Base-by-base conservation (phyloP, 2,888 invertebrate genomes). In the Rhyacophila evoluta region DNA sequence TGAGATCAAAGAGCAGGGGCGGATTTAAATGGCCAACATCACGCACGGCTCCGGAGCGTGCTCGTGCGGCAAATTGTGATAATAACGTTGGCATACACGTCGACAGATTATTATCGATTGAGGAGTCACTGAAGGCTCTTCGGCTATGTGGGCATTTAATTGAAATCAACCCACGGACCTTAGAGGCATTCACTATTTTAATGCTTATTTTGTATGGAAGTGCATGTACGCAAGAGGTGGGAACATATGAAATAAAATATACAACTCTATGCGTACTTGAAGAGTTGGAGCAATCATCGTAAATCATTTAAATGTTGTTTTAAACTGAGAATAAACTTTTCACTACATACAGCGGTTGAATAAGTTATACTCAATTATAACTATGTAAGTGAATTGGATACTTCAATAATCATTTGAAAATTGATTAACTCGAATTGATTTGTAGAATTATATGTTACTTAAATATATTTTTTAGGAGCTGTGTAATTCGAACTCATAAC, bases 101-200 rank as follows among this genome's bases (percentile, higher is more conserved):
- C 55, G 55, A 25, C 15, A 19, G 55, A 55, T 55, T 55, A 55
- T 55, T 55, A 55, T 55, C 55, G 55, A 55, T 55, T 55, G 55
- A 55, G 55, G 55, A 15, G 55, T 55, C 55, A 55, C 19, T 55
- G 55, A 55, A 55, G 55, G 19, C 25, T 55, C 55, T 55, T 5
- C 55, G 55, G 19, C 19, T 19, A 15, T 55, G 55, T 55, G 10
- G 55, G 55, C 19, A 55, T 19, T 55, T 55, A 55, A 55, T 55
- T 55, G 55, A 55, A 55, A 55, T 55, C 55, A 19, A 19, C 55
- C 55, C 55, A 55, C 55, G 55, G 15, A 55, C 1, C 12, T 25
- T 55, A 4, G 19, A 55, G 55, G 6, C 19, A 55, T 55, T 55
- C 55, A 55, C 55, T 55, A 55, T 55, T 55, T 55, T 55, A 55